Evolutionary conservation across 1,140 invertebrate genomes (phyloP), one percentile per base, ranked within the genome.

Genomic region (Macrobrachium rosenbergii): DNA sequence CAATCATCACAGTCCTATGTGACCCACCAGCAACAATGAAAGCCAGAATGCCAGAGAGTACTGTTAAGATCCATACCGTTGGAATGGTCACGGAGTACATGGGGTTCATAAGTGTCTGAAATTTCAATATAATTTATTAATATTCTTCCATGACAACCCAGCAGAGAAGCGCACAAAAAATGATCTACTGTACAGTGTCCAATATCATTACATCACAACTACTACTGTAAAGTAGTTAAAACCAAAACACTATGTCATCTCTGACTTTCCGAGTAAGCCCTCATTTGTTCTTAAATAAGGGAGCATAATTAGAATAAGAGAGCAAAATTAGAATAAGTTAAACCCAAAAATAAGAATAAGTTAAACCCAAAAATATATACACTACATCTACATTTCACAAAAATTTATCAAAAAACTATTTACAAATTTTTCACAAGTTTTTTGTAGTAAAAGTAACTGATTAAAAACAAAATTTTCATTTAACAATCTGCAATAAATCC

Each of bases 1-100:
- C 85, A 76, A 82, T 82, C 43, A 43, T n/a, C 7, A 89, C 72
- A 58, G 88, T 88, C 37, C 72, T 81, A 59, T 43, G 85, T 63
- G 92, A 91, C 16, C 97, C 97, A 19, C 97, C 97, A 1, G 95
- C 96, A 85, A 95, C 94, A 91, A 93, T 94, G 90, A 96, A 98
- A 2, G 97, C 96, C 82, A 96, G 92, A 0, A 94, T 90, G 1
- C 93, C 94, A 64, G 95, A 96, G 5, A 95, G 90, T 3, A 95
- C 83, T 58, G 96, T 92, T 63, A 97, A 92, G 60, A 94, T 75
- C 88, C 88, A 89, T 88, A 96, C 91, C 60, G 98, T 93, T 23
- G 95, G 96, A 23, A 94, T 94, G 19, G 93, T 92, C 91, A 97
- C 98, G 28, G 94, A 90, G 90, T 95, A 93, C 88, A 94, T 93